Evolutionary conservation across 2,888 invertebrate species (phyloP).

Genomic region (Lepas anatifera): DNA sequence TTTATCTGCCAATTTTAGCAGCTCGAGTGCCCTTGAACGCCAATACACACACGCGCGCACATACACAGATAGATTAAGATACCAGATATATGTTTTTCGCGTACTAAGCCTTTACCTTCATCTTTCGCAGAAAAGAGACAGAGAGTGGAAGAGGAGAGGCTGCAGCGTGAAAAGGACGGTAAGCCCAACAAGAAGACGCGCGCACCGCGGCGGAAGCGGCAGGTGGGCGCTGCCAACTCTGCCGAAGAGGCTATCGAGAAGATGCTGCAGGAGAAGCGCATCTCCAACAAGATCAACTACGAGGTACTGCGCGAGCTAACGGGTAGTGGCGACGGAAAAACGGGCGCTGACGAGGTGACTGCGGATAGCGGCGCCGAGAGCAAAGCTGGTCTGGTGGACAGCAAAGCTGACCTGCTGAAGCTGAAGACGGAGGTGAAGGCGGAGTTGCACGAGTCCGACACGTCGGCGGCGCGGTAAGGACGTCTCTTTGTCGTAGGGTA

Average conservation of each 20-base stretch:
- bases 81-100: not conserved
- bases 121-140: conserved; percentile 60
- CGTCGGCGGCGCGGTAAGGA: conserved; percentile 17
- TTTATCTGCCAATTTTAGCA: no score
- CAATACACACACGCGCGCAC: no score
- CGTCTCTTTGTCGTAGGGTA: no score
- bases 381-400: not conserved
- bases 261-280: conserved; percentile 88
- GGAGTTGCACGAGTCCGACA: conserved; percentile 20
- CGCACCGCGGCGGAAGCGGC: conserved; percentile 40
- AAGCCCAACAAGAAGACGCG: conserved; percentile 70
- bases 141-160: conserved; percentile 59
- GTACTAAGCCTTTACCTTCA: conserved; percentile 4
- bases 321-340: conserved; percentile 18
- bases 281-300: conserved; percentile 95
- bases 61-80: not conserved
- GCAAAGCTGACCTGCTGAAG: not conserved
- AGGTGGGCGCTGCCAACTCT: conserved; percentile 30
- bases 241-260: conserved; percentile 87
- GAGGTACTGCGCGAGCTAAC: conserved; percentile 80
- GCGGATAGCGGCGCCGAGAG: no score
- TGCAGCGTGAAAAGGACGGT: conserved; percentile 73
- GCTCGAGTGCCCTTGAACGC: no score
- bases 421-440: conserved; percentile 20
- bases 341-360: not conserved